Evolutionary conservation across 2,888 invertebrate genomes (phyloP), one percentile per base, ranked within the genome.

Genomic region (Eristalis pertinax): DNA sequence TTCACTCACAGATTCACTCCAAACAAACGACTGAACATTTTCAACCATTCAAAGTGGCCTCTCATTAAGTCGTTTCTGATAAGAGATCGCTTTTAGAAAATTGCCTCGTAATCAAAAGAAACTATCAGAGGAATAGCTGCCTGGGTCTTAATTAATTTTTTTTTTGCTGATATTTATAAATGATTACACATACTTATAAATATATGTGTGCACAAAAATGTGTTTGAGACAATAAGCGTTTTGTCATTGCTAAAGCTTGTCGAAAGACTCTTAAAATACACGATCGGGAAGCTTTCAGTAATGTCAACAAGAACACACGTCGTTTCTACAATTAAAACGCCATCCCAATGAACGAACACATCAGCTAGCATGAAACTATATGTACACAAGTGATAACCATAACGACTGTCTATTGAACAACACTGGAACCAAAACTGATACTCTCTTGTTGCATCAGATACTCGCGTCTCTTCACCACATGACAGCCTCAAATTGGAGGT

Each of bases 371-470:
- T 24, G 58, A 41, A 67, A 29, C 13, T 8, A 0, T 62, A 24
- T 68, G 43, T 62, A 68, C 50, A 26, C 62, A 62, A 24, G 15
- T 67, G 75, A 60, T n/a, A 41, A 38, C 15, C n/a, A 32, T n/a
- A 64, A 64, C 11, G 35, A 65, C 8, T 38, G 35, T 13, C 32
- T 8, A 22, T 11, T 13, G 35, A 65, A 32, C 19, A 65, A n/a
- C 58, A 62, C 38, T 29, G 50, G 50, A 19, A 4, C 1, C 13
- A 26, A 11, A 64, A 13, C 3, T 58, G 29, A 19, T 19, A 38
- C 38, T 24, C 50, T 77, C n/a, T 63, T 64, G 63, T 77, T 77
- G 63, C 69, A 69, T 70, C 69, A 77, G 19, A 56, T 19, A 38
- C 65, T 26, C 38, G 26, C 26, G 1, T 2, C 24, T n/a, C 43